Evolutionary conservation across 2,888 invertebrate genomes (phyloP), one percentile per base, ranked within the genome.

Genomic region (Pammene fasciana): DNA sequence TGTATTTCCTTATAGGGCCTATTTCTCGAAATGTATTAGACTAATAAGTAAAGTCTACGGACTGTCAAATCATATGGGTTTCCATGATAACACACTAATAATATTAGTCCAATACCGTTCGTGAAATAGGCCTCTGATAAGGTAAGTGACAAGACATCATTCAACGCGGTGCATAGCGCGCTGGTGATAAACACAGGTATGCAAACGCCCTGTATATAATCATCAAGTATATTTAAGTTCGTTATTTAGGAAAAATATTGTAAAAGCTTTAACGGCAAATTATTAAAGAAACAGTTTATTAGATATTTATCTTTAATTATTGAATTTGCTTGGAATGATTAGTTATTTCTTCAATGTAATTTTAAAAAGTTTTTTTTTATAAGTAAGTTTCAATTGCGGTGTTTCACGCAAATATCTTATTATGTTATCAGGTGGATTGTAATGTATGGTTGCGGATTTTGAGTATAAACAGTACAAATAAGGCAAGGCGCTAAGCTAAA

Each of bases 201-300:
- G 26, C 26, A 26, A 26, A 26, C 26, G 52, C 11, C 16, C 52
- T 52, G 52, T 52, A 52, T 52, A 52, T 26, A 52, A 52, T 52
- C 34, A 54, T 34, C 9, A 54, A 10, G 13, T 54, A 45, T 0
- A 48, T n/a, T n/a, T 45, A 45, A 38, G 38, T 38, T 38, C 38
- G 38, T 38, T 38, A 38, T 9, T 68, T 50, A 48, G 16, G 13
- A 26, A 26, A 36, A 54, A 52, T 45, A 64, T 43, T 68, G 54
- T 14, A 57, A 48, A 50, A 68, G 62, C 62, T 68, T 68, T 68
- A 62, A 62, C 43, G 41, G 54, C 50, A 38, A 56, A 50, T 62
- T 48, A 41, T 16, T 13, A 18, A 48, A 52, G 26, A 0, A 54
- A 9, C 0, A 2, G 38, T 38, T n/a, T 52, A 14, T 45, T 46